Evolutionary conservation across 1,140 invertebrate species (phyloP), one percentile per base, ranked within the genome.

Genomic region (Conus ventricosus): DNA sequence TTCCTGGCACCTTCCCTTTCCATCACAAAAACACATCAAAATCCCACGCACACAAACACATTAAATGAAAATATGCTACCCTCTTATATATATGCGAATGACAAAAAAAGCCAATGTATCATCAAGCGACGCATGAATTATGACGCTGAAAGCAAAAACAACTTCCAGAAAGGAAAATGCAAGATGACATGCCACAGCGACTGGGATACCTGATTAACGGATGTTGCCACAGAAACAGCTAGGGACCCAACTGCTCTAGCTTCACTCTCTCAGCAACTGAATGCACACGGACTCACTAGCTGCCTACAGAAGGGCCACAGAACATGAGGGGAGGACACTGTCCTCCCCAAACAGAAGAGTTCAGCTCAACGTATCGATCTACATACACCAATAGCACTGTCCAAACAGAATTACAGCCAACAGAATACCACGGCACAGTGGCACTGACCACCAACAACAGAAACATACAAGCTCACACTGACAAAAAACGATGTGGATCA

Each of bases 231-330:
- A 63, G 60, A 63, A 63, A 63, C 60, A 11, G 39, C 39, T 39
- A 39, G 39, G 39, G 39, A 39, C 39, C 39, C 39, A 39, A 39
- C 60, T 13, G 17, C 60, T 63, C 60, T 71, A 71, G 67, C 60
- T 71, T 84, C 82, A 63, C 11, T 84, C 82, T 54, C 82, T 25
- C 54, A 27, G 82, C 82, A 84, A 84, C 82, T 84, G 55, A 84
- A 87, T 57, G 39, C 71, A 87, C 82, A 83, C 39, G 51, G 27
- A 67, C 84, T 78, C 85, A 27, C 85, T 87, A 87, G 85, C 85
- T 87, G 85, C 85, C 85, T 87, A 87, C 54, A 53, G 85, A 87
- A 87, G 85, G 85, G 85, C 85, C 85, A 87, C 85, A 57, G 53
- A 78, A 76, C 10, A 78, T 23, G 54, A 86, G 23, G 63, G 15